Evolutionary conservation across 2,113 vertebrate species (phyloP), one percentile per base, ranked within the genome.

Genomic region (Syrmaticus mikado): DNA sequence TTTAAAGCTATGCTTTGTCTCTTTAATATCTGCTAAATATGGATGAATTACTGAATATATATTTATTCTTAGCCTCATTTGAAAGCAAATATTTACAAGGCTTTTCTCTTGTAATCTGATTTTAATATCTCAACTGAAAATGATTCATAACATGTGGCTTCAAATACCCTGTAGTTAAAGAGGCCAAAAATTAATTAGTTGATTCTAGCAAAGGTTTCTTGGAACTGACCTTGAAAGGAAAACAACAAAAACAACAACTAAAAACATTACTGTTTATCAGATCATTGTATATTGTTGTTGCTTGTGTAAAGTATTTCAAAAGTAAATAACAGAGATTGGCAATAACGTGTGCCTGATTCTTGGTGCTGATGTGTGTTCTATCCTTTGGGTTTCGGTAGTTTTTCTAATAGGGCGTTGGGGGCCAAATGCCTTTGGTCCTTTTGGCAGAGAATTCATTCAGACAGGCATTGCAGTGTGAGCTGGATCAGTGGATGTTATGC

Each of bases 11-110:
- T 94, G 96, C 96, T 98, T 98, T 98, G 97, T 97, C 97, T 98
- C 97, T 97, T 97, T 98, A 98, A 97, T 98, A 98, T 98, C 97
- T 98, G 95, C 97, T 98, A 98, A 98, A 98, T 98, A 98, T 98
- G 96, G 97, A 98, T 98, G 97, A 98, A 98, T 98, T 97, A 97
- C 97, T 97, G 97, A 98, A 98, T 98, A 98, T 98, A 98, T 98
- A 98, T 98, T 98, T 98, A 97, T 98, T 98, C 97, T 98, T 97
- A 97, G 95, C 96, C 96, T 98, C 96, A 98, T 98, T 98, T 98
- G 97, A 97, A 97, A 94, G 97, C 97, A 98, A 98, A 98, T 98
- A 98, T 98, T 98, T 98, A 98, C 97, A 97, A 97, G 96, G 96
- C 96, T 98, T 98, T 98, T 97, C 97, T 97, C 77, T 96, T 97